These are phyloP conservation scores for Struthio camelus DNA, from an alignment of 2,113 vertebrate genomes.

Conservation along the genomic window DNA sequence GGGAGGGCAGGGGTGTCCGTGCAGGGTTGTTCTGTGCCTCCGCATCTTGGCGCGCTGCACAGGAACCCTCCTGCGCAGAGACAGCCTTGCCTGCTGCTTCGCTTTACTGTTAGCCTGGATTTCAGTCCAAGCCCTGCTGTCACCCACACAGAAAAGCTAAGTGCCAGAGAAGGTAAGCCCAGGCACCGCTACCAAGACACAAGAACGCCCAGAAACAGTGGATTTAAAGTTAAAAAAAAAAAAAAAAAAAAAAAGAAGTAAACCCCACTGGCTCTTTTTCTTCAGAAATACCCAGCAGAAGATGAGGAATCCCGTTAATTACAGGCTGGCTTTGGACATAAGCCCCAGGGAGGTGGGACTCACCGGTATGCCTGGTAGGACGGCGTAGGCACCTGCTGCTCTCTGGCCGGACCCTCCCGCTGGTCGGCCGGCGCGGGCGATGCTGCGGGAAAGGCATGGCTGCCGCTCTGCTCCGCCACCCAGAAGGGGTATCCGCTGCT, in stretches of 20 bases:
- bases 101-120: not conserved
- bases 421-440: slow-evolving; percentile 72
- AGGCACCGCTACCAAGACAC: not conserved
- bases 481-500: slow-evolving; percentile 83
- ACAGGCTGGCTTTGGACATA: not conserved
- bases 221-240: not conserved
- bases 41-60: not conserved
- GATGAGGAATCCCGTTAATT: not conserved
- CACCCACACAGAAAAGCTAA: not conserved
- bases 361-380: slow-evolving; percentile 84
- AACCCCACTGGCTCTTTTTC: not conserved
- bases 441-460: slow-evolving; percentile 61
- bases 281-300: not conserved
- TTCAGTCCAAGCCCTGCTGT: not conserved
- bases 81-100: not conserved
- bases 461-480: slow-evolving; percentile 74
- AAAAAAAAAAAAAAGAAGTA: not conserved
- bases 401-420: slow-evolving; percentile 77
- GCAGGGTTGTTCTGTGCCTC: not conserved
- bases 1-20: not conserved
- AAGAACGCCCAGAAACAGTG: not conserved
- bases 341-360: not conserved
- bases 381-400: slow-evolving; percentile 82
- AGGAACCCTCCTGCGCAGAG: not conserved
- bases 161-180: not conserved